phyloP scores from a whole-genome alignment of 1,140 invertebrate species.

The Drosophila carrolli region DNA sequence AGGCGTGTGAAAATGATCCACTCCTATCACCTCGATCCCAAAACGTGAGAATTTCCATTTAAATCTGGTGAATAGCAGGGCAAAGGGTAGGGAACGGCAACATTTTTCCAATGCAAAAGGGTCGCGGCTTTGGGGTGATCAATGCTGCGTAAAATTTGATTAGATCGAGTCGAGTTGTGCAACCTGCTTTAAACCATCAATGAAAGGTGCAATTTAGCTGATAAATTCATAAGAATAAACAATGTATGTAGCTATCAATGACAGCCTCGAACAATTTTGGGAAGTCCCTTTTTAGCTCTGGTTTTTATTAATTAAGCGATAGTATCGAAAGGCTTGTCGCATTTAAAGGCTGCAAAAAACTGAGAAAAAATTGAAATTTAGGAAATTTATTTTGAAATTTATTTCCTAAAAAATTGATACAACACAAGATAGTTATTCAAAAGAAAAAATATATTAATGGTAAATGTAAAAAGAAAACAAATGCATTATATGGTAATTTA shows the following conservation, averaged over 20 bases:
- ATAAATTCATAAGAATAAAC: too few relatives aligned
- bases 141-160: constrained; percentile 48
- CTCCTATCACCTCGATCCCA: constrained; percentile 20
- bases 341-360: neutral
- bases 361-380: too few relatives aligned
- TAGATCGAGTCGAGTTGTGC: constrained; percentile 6
- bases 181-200: constrained; percentile 1
- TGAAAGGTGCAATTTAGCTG: constrained; percentile 30
- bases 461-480: too few relatives aligned
- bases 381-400: too few relatives aligned
- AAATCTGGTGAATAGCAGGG: constrained; percentile 19
- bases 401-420: too few relatives aligned
- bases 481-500: too few relatives aligned
- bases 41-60: constrained; percentile 46
- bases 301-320: neutral
- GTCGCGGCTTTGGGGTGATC: constrained; percentile 24
- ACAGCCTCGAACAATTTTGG: neutral
- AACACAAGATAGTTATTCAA: too few relatives aligned
- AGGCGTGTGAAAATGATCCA: constrained; percentile 63
- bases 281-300: neutral
- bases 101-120: constrained; percentile 10
- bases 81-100: neutral
- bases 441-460: too few relatives aligned
- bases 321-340: neutral
- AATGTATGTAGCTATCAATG: too few relatives aligned